Conservation (phyloP, 2,113 vertebrate species). For the Clarias gariepinus region DNA sequence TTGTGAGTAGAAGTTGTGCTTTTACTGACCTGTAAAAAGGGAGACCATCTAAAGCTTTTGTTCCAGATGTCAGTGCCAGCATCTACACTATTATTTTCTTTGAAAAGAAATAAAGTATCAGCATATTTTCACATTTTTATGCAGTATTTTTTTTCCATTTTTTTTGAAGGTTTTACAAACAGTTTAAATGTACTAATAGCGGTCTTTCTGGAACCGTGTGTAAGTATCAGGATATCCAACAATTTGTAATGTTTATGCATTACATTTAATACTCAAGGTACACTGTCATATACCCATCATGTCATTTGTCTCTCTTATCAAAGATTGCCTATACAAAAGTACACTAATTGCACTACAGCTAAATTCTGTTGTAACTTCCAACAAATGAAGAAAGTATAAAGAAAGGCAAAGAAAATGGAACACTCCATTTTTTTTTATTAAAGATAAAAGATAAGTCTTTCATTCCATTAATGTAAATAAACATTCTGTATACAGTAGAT, state of each 20-base stretch:
- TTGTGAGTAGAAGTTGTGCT: conserved; percentile 43
- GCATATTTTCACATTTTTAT: conserved; percentile 44
- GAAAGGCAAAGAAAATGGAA: not conserved
- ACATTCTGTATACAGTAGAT: not conserved
- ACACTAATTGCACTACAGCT: not conserved
- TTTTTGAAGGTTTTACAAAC: not conserved
- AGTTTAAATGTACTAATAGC: not conserved
- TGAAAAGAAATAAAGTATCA: conserved; percentile 58
- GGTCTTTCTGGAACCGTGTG: not conserved
- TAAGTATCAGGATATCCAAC: not conserved
- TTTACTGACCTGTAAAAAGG: conserved; percentile 25
- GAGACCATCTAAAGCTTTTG: conserved; percentile 40
- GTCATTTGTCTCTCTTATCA: not conserved
- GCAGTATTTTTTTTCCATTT: no score
- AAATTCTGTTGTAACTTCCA: not conserved
- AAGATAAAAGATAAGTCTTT: not conserved
- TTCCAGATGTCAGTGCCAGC: conserved; percentile 55
- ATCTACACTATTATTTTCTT: conserved; percentile 35
- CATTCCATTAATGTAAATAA: not conserved
- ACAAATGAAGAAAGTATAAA: not conserved
- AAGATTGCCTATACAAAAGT: not conserved
- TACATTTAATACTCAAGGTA: not conserved
- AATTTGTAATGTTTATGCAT: not conserved
- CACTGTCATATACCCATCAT: not conserved
- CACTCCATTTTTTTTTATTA: not conserved